phyloP scores from a whole-genome alignment of 2,888 invertebrate genomes.

The Portevinia maculata region DNA sequence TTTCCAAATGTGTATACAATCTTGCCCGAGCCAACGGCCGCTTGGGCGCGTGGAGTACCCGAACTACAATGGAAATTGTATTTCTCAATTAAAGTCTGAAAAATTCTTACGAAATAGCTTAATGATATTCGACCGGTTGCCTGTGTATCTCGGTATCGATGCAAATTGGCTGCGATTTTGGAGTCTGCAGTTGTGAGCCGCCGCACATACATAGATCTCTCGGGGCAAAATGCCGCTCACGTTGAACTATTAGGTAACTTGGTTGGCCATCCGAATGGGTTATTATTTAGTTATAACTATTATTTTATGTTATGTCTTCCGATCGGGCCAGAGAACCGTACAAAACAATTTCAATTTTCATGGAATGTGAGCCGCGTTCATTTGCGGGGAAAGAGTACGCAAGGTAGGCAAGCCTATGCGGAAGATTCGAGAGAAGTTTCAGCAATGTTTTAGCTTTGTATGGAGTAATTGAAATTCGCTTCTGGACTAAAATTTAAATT shows the following conservation, averaged over 20 bases:
- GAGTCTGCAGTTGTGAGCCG: conserved; percentile 4
- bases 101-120: conserved; percentile 54
- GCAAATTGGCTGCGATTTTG: conserved; percentile 34
- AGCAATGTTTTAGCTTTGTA: conserved; percentile 7
- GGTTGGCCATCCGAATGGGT: conserved; percentile 34
- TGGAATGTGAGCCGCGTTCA: conserved; percentile 26
- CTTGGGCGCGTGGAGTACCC: conserved; percentile 77
- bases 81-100: conserved; percentile 49
- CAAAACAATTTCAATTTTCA: conserved; percentile 51
- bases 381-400: conserved; percentile 7
- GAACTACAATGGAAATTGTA: conserved; percentile 72
- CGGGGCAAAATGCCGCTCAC: conserved; percentile 10
- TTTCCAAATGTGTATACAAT: conserved; percentile 86
- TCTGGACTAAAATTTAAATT: conserved; percentile 31
- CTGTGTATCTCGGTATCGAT: conserved; percentile 25
- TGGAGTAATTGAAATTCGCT: conserved; percentile 49
- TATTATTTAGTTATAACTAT: conserved; percentile 41
- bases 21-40: conserved; percentile 84
- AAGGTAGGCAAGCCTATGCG: background rate
- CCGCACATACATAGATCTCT: background rate
- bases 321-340: conserved; percentile 30
- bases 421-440: conserved; percentile 6
- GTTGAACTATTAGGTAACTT: conserved; percentile 49
- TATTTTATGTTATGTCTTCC: conserved; percentile 33
- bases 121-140: conserved; percentile 54